Evolutionary conservation across 2,888 invertebrate genomes (phyloP), one percentile per base, ranked within the genome.

Genomic region (Xestia sexstrigata): DNA sequence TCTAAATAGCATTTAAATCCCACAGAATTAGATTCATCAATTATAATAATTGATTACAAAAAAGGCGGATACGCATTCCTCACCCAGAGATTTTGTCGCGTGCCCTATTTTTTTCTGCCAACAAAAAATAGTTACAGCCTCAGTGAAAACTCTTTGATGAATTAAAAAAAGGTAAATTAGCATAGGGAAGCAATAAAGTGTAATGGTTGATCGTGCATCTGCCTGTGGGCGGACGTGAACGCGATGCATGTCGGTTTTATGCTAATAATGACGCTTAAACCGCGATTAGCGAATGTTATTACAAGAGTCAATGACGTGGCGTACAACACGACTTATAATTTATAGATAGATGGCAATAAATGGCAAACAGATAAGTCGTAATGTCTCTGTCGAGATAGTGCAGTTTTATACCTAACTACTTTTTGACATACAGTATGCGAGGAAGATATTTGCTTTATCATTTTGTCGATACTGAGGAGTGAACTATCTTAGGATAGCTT

Each of bases 191-290:
- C 88, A 89, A 92, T 94, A 93, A 93, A 90, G 91, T 74, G 76
- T 69, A 87, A 81, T 86, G 86, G 88, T 81, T 82, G 88, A 90
- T 90, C 88, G 86, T 92, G 90, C 95, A 95, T 95, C 93, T 96
- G 95, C 90, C 93, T 83, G 91, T 94, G 93, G 95, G 95, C 95
- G 95, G 92, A 90, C 87, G 82, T 76, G 23, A 65, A 78, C 76
- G 88, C 90, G 91, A 94, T 92, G 90, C 92, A 94, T 95, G 93
- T 87, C 84, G 86, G 88, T 92, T 95, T 93, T 95, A 96, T 96
- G 96, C 92, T 92, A 96, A 96, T 96, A 79, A 82, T 86, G 77
- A 76, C 86, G 82, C 85, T 91, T 90, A 89, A 88, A 86, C 85
- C 87, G 86, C 89, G 91, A 93, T 92, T 92, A 92, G 90, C 87